Evolutionary conservation across 2,797 vertebrate species (phyloP), one percentile per base, ranked within the genome.

Genomic region (Astyanax mexicanus): DNA sequence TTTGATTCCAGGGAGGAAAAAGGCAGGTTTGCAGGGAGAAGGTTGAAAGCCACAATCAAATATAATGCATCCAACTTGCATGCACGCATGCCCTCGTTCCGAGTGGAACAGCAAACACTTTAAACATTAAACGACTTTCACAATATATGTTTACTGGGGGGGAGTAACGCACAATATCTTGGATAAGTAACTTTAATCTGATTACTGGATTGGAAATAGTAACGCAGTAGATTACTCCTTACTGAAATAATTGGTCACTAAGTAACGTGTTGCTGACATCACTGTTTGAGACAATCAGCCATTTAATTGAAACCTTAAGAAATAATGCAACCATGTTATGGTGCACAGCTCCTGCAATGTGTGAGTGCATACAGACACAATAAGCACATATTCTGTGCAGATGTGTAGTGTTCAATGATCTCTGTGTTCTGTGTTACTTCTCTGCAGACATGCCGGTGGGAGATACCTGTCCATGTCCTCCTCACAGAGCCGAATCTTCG

Each of bases 381-480:
- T 54, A 21, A 52, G 70, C 5, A 3, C 12, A 23, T 6, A 62
- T 25, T 1, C 19, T 42, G 8, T 12, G 23, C 37, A 42, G 37
- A 21, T 23, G 37, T 37, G 38, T 5, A 54, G 25, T 27, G 45
- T 5, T n/a, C n/a, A 25, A 5, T 21, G 4, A n/a, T 58, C 40
- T n/a, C 21, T 38, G 38, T 40, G 44, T 17, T 12, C 17, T 10
- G 3, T n/a, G 9, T 11, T 49, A 4, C 3, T 45, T 52, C 1
- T n/a, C n/a, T 55, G 57, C 86, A 98, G 96, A 87, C 95, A 95
- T 78, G 80, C 93, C 5, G 95, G 93, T 72, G 97, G 97, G 82
- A 94, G 97, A n/a, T 99, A 99, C 47, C 90, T 98, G 78, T 99
- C 97, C 38, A 99, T 99, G 97, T 99, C 96, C 0, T 97, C 96